Evolutionary conservation across 2,888 invertebrate species (phyloP), one percentile per base, ranked within the genome.

Genomic region (Epistrophella euchroma): DNA sequence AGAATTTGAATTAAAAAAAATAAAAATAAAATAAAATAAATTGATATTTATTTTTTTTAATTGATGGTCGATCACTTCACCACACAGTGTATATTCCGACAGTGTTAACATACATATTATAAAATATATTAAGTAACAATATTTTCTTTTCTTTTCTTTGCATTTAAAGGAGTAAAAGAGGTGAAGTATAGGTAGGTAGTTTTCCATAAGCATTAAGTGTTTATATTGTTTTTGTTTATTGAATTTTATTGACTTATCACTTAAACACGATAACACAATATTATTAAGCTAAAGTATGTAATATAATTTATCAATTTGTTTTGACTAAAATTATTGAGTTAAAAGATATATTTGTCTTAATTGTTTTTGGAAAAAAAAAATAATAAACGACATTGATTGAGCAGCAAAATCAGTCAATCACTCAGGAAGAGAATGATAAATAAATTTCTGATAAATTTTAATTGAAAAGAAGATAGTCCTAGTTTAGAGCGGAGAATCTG

Each of bases 41-140:
- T 79, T 73, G 71, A 50, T 55, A 13, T 68, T 75, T 40, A 35
- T 45, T 35, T 66, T 73, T 50, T 40, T 68, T 74, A 45, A 66
- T 80, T 70, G 52, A 75, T 75, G 58, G 19, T 50, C 66, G 19
- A n/a, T 35, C 25, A 62, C 62, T 17, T 25, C 22, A 13, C 15
- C 6, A 32, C 9, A 40, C 13, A 1, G 0, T 9, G 1, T 9
- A n/a, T 17, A 13, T 17, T 1, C 13, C 32, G 28, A n/a, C 45
- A 19, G 35, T 58, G 58, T 32, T 37, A 58, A 40, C 52, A 28
- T 15, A 40, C 52, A 28, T 15, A 40, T 60, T 22, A 52, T 68
- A 37, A 66, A 68, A 52, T 13, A 47, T 47, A 28, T 62, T 62
- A 19, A 47, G 32, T 47, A 47, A 47, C 19, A 52, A 52, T 47